A percentile compares a stretch with the other conserved stretches of the same genome.
phyloP scores from a whole-genome alignment of 37 sponge, comb jelly and placozoan species.

The Theonella swinhoei region DNA sequence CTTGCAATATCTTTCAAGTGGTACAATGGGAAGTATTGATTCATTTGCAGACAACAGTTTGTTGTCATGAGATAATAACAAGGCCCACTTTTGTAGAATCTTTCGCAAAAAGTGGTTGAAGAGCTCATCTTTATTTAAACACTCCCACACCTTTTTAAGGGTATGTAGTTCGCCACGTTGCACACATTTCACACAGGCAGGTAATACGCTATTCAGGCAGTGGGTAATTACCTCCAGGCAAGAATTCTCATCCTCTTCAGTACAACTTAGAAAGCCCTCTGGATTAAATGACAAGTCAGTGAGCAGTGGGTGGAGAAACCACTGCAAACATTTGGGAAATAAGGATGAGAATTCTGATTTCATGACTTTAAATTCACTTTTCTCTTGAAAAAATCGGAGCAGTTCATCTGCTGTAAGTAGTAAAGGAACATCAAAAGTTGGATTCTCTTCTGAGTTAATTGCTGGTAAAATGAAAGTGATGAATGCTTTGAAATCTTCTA shows the following conservation, averaged over 20 bases:
- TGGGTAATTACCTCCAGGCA: background rate
- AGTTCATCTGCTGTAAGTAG: slow-evolving; percentile 58
- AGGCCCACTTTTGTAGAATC: slow-evolving; percentile 26
- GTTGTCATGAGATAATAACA: slow-evolving; percentile 19
- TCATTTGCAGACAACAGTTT: slow-evolving; percentile 13
- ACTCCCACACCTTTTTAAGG: slow-evolving; percentile 25
- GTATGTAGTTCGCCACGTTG: slow-evolving; percentile 22
- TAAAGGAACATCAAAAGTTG: slow-evolving; percentile 27
- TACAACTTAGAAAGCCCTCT: background rate
- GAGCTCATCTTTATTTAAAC: slow-evolving; percentile 10
- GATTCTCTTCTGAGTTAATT: background rate
- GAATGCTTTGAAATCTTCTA: slow-evolving; percentile 21
- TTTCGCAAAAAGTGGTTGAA: background rate
- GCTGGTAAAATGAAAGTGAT: slow-evolving; percentile 5
- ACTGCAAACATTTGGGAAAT: background rate
- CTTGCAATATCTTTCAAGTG: background rate
- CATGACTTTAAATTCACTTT: slow-evolving; percentile 14
- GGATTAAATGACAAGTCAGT: background rate
- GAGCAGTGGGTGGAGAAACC: slow-evolving; percentile 43
- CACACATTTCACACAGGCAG: slow-evolving; percentile 7
- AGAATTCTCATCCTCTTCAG: background rate
- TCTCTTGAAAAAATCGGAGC: slow-evolving; percentile 12
- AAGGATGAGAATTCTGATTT: slow-evolving; percentile 8
- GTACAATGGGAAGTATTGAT: background rate
- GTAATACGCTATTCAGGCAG: background rate